Evolutionary conservation across 2,113 vertebrate species (phyloP).

Genomic region (Xyrauchen texanus): DNA sequence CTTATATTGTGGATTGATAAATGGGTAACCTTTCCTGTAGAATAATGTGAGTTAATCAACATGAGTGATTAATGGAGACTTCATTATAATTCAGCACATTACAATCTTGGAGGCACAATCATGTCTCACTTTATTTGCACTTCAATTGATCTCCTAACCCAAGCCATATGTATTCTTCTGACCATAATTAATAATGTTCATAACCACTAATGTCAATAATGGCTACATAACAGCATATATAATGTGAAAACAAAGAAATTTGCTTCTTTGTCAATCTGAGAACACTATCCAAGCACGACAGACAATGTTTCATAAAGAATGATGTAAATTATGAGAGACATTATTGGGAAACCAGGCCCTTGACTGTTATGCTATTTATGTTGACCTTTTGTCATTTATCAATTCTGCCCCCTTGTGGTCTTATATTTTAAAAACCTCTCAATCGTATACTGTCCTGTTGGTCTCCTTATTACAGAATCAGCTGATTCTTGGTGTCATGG

Average conservation of each 20-base stretch:
- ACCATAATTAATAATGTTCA: neutral
- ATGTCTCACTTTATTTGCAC: neutral
- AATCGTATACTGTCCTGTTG: neutral
- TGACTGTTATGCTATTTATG: too few relatives aligned
- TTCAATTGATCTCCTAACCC: neutral
- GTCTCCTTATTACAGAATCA: constrained; percentile 81
- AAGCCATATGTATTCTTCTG: neutral
- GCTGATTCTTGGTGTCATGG: constrained; percentile 97
- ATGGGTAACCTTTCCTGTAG: neutral
- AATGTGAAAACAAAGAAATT: too few relatives aligned
- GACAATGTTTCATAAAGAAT: too few relatives aligned
- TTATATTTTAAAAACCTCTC: constrained; percentile 35
- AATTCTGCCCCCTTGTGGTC: constrained; percentile 71
- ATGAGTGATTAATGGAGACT: neutral
- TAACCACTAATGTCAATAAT: too few relatives aligned
- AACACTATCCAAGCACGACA: too few relatives aligned
- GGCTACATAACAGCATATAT: neutral
- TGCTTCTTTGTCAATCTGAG: too few relatives aligned
- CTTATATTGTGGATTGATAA: neutral
- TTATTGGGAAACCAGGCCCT: neutral
- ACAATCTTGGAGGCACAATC: neutral
- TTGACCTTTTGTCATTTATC: constrained; percentile 28
- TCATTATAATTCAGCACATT: neutral
- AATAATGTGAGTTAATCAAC: too few relatives aligned
- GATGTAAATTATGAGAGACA: too few relatives aligned